Conservation (phyloP, 2,113 vertebrate genomes). For the Heptranchias perlo region DNA sequence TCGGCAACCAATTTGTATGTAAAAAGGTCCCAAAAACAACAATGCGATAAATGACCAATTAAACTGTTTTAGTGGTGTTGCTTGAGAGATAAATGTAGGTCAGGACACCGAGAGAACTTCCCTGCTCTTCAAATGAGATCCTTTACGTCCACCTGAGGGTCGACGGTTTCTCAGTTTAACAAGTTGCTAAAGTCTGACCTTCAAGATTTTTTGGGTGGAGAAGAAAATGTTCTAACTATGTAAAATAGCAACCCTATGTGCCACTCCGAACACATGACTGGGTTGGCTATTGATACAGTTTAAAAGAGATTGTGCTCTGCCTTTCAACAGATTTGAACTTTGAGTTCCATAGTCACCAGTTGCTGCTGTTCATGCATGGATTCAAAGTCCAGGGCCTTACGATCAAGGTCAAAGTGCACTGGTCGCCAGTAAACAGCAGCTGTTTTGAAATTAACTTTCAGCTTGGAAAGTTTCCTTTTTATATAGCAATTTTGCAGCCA, state of each 20-base stretch:
- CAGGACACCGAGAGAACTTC: no score
- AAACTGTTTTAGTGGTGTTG: no score
- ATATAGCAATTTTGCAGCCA: not conserved
- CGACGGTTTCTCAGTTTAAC: no score
- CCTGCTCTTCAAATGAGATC: no score
- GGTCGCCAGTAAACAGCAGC: not conserved
- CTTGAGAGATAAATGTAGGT: no score
- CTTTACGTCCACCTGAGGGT: no score
- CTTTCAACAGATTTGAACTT: not conserved
- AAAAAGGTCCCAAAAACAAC: no score
- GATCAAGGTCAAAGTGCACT: not conserved
- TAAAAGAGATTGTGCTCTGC: not conserved
- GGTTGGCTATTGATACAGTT: not conserved
- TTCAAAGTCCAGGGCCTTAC: not conserved
- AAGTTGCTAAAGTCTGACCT: no score
- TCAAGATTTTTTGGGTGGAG: no score
- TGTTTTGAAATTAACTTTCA: not conserved
- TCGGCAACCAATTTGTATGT: no score
- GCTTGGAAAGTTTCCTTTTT: not conserved
- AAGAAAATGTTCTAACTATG: no score
- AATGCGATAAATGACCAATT: no score
- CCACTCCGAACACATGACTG: not conserved
- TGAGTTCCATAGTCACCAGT: not conserved
- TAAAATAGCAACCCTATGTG: not conserved
- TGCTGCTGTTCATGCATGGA: not conserved